Evolutionary conservation across 1,140 invertebrate species (phyloP).

Genomic region (Nasonia longicornis): DNA sequence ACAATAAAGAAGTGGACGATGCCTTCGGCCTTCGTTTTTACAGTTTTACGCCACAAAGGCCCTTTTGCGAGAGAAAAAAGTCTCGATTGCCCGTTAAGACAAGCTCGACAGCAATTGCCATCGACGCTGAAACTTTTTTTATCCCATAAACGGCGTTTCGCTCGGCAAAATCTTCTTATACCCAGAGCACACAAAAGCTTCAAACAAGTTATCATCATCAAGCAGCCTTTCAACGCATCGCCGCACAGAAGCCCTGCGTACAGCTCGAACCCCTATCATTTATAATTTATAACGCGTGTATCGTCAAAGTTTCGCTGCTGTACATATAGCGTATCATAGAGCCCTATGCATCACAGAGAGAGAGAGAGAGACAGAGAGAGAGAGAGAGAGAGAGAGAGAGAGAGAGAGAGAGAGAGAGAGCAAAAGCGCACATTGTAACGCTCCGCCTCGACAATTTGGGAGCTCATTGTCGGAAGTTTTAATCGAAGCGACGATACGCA

Average conservation of each 20-base stretch:
- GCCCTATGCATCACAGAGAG: not conserved
- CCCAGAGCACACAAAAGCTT: not conserved
- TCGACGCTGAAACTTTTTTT: not conserved
- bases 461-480: slow-evolving; percentile 38
- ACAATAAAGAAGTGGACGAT: no score
- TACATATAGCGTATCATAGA: not conserved
- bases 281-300: not conserved
- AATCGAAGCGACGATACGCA: slow-evolving; percentile 21
- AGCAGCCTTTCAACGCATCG: not conserved
- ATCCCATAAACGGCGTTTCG: no score
- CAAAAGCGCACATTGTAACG: not conserved
- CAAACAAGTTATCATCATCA: not conserved
- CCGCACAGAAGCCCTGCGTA: not conserved
- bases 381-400: no score
- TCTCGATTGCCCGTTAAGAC: no score
- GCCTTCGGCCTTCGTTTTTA: no score
- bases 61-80: no score
- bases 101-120: not conserved
- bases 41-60: no score
- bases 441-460: slow-evolving; percentile 21
- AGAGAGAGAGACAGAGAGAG: no score
- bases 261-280: not conserved
- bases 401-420: not conserved
- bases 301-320: not conserved
- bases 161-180: not conserved